Evolutionary conservation across 2,113 vertebrate genomes (phyloP), one percentile per base, ranked within the genome.

Genomic region (Myotis davidii): DNA sequence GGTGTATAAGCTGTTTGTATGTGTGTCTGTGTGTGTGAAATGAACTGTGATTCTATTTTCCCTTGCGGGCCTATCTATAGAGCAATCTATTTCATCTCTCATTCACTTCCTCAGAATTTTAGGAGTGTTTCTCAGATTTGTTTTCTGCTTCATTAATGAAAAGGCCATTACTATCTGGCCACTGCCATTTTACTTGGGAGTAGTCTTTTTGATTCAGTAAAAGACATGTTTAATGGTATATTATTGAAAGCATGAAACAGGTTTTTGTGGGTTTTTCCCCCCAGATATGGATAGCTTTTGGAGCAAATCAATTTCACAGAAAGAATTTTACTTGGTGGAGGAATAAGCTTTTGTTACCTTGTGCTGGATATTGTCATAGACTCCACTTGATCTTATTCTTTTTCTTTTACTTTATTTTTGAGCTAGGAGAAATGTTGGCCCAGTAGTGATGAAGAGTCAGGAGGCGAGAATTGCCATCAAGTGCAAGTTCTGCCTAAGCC

Each of bases 101-200:
- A 67, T 45, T 94, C 64, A 27, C 54, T 84, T 84, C 88, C 77
- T 94, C 52, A 5, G 23, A 42, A 77, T 77, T 90, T 91, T 77
- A 27, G 67, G 34, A 84, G 32, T 50, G 18, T 37, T 82, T 85
- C 78, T 96, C 64, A 85, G 42, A 50, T 91, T 97, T 85, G 37
- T 48, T 92, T 16, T 81, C 11, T n/a, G 56, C 56, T 94, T 94
- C 61, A 45, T 90, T 94, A 90, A 39, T 82, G 37, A 88, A 92
- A 94, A 94, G 7, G n/a, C 2, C 4, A 37, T 73, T 88, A 54
- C 54, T 81, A 45, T 83, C 56, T 90, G 72, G 54, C 72, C 64
- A 54, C 14, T 74, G 23, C 12, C 29, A 13, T 78, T 95, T 94
- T 85, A 45, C 94, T 95, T 90, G 79, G 32, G 42, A 82, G n/a